These are phyloP conservation scores for Brachirus orientalis DNA, from an alignment of 2,113 vertebrate species.

Conservation along the genomic window DNA sequence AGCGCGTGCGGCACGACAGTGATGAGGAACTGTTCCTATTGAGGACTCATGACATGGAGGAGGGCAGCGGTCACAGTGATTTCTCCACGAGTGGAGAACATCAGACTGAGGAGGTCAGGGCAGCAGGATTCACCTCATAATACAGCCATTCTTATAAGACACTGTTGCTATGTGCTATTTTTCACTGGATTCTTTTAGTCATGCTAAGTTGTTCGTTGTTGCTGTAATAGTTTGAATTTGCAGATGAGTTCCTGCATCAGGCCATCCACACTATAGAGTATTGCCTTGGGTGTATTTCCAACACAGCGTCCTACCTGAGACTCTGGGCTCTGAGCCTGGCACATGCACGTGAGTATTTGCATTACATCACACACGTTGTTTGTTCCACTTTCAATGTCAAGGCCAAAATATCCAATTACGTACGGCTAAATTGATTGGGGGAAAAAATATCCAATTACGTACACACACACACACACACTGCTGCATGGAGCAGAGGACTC, in stretches of 20 bases:
- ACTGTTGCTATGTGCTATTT: not conserved
- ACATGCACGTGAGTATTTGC: conserved; percentile 91
- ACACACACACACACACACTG: too few relatives aligned
- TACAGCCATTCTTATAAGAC: not conserved
- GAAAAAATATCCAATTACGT: too few relatives aligned
- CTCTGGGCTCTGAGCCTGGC: conserved; percentile 98
- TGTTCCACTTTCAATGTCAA: not conserved
- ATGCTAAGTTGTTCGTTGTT: conserved; percentile 39
- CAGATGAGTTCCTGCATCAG: conserved; percentile 91
- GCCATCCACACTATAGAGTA: conserved; percentile 96
- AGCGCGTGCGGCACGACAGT: conserved; percentile 88
- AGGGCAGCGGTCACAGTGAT: conserved; percentile 82
- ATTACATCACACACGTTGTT: too few relatives aligned
- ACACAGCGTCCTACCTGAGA: conserved; percentile 95
- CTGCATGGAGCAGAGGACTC: too few relatives aligned
- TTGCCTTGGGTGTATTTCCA: conserved; percentile 95
- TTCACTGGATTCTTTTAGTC: not conserved
- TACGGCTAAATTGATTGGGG: too few relatives aligned
- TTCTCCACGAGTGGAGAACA: conserved; percentile 78
- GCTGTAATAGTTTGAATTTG: conserved; percentile 86
- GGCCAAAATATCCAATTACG: too few relatives aligned
- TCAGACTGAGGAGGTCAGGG: conserved; percentile 84
- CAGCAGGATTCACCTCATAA: too few relatives aligned
- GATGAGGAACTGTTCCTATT: conserved; percentile 92
- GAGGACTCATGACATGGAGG: conserved; percentile 88